phyloP scores from a whole-genome alignment of 2,888 invertebrate species.

The Candidula unifasciata region DNA sequence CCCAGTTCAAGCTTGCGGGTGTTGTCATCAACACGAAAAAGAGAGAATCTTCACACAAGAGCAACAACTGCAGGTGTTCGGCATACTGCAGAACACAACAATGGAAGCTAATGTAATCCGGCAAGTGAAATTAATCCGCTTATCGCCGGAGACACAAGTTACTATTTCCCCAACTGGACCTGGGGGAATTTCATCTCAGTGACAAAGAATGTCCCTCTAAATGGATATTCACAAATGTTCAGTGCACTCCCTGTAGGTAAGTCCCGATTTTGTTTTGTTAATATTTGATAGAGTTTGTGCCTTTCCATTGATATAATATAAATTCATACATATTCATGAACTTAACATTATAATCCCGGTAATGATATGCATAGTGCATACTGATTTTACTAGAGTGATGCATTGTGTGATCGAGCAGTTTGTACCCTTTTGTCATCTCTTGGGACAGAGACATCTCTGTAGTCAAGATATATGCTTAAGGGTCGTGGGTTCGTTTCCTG shows the following conservation, averaged over 20 bases:
- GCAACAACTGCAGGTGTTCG: neutral
- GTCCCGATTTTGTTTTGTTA: neutral
- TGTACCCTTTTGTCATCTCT: too few relatives aligned
- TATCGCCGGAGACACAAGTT: neutral
- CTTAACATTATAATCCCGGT: neutral
- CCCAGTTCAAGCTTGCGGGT: too few relatives aligned
- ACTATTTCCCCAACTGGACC: neutral
- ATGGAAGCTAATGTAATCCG: neutral
- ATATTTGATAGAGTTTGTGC: neutral
- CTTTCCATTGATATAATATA: neutral
- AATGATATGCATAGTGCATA: too few relatives aligned
- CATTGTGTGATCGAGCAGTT: too few relatives aligned
- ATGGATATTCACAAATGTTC: neutral
- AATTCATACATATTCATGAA: conserved; percentile 5
- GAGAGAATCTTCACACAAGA: neutral
- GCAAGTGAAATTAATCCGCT: conserved; percentile 24
- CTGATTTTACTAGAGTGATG: too few relatives aligned
- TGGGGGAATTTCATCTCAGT: neutral
- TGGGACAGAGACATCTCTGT: too few relatives aligned
- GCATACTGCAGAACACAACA: neutral
- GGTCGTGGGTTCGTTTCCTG: too few relatives aligned
- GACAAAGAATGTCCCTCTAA: neutral
- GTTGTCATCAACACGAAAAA: too few relatives aligned
- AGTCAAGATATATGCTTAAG: too few relatives aligned
- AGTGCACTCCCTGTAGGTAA: neutral